Evolutionary conservation across 2,113 vertebrate species (phyloP).

Genomic region (Chaenocephalus aceratus): DNA sequence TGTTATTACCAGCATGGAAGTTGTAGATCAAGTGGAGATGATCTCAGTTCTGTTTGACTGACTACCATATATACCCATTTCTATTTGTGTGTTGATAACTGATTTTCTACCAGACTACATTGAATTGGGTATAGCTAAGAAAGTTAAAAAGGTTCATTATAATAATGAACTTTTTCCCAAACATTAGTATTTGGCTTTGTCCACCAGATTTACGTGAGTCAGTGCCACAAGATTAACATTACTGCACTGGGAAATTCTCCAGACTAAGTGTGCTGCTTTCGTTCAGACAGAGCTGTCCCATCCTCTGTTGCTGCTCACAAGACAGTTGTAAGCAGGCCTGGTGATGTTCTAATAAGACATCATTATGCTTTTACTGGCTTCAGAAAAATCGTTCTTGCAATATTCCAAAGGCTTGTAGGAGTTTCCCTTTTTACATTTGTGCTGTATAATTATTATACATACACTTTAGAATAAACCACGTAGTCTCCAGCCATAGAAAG

Average conservation of each 20-base stretch:
- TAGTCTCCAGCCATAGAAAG: slow-evolving; percentile 1
- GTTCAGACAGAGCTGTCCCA: slow-evolving; percentile 39
- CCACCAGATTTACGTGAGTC: slow-evolving; percentile 65
- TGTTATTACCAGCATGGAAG: slow-evolving; percentile 36
- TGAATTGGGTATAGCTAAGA: background rate
- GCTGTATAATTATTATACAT: no score
- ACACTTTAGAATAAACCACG: slow-evolving; percentile 7
- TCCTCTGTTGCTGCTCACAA: slow-evolving; percentile 18
- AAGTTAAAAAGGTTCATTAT: background rate
- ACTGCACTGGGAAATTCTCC: slow-evolving; percentile 61
- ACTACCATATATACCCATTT: background rate
- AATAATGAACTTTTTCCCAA: slow-evolving; percentile 25
- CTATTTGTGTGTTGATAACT: background rate
- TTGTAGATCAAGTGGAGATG: slow-evolving; percentile 23
- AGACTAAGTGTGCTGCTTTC: slow-evolving; percentile 60
- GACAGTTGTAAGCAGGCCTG: background rate
- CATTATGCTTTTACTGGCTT: background rate
- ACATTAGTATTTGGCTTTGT: slow-evolving; percentile 54
- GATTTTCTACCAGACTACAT: background rate
- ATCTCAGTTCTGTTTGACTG: slow-evolving; percentile 41
- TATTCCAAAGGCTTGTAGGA: no score
- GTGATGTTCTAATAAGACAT: background rate
- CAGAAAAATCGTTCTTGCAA: background rate
- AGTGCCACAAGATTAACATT: slow-evolving; percentile 66
- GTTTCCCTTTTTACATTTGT: background rate